A percentile compares a stretch with the other conserved stretches of the same genome.
Evolutionary conservation across 2,113 vertebrate genomes (phyloP).

Genomic region (Petrocephalus microphthalmus): DNA sequence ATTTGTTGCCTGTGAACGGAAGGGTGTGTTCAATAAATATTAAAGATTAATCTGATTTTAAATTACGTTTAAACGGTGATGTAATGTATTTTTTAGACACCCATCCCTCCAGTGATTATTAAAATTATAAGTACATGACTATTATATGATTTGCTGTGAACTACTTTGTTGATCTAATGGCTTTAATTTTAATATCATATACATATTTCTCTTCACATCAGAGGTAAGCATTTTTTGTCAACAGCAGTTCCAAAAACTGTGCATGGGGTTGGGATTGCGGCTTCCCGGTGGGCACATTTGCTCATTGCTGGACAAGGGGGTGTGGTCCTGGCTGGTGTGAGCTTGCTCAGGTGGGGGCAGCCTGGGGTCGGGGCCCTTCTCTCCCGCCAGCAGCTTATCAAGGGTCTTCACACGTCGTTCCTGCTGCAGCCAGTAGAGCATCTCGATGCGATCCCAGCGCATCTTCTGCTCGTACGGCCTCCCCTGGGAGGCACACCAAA

Average conservation of each 20-base stretch:
- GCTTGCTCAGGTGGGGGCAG: conserved; percentile 29
- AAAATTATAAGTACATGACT: background rate
- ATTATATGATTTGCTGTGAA: background rate
- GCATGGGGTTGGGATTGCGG: background rate
- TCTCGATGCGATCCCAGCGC: conserved; percentile 61
- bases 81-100: background rate
- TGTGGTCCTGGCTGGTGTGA: background rate
- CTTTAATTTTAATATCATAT: background rate
- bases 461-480: conserved; percentile 62
- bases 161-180: background rate
- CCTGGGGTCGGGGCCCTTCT: background rate
- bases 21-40: background rate
- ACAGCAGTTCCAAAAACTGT: background rate
- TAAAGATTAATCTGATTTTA: background rate
- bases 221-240: conserved; percentile 8
- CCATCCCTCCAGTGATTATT: background rate
- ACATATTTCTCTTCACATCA: background rate
- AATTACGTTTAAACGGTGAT: background rate
- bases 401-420: conserved; percentile 38
- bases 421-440: conserved; percentile 71
- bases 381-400: conserved; percentile 22
- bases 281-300: background rate
- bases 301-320: background rate
- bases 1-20: conserved; percentile 12
- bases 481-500: conserved; percentile 41